Conservation (phyloP, 2,797 vertebrate species). For the Lateolabrax maculatus region DNA sequence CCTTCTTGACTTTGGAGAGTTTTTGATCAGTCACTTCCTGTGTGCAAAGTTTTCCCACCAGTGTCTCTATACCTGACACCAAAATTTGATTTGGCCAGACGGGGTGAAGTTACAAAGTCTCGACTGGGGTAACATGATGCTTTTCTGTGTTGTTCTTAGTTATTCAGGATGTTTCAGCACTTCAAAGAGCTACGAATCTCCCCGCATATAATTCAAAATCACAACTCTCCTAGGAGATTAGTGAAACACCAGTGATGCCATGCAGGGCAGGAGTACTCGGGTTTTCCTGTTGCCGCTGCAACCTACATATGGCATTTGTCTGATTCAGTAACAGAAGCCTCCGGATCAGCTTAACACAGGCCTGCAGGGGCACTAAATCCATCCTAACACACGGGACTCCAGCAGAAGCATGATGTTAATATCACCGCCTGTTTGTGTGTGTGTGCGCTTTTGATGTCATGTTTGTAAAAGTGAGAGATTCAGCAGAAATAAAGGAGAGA, state of each 20-base stretch:
- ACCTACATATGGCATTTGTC: constrained; percentile 50
- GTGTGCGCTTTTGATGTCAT: background rate
- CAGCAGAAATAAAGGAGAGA: constrained; percentile 14
- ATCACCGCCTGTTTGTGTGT: constrained; percentile 20
- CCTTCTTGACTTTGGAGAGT: background rate
- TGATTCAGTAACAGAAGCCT: constrained; percentile 56
- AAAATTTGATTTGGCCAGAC: background rate
- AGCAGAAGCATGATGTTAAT: constrained; percentile 42
- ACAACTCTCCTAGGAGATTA: constrained; percentile 24
- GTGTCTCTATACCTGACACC: background rate
- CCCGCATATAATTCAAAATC: constrained; percentile 1
- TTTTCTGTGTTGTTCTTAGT: background rate
- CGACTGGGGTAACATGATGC: background rate
- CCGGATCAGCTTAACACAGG: constrained; percentile 50
- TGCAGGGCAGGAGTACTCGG: constrained; percentile 1
- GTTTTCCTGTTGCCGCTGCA: constrained; percentile 33
- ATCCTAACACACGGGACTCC: constrained; percentile 34
- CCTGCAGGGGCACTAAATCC: constrained; percentile 63
- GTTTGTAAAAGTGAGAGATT: constrained; percentile 14
- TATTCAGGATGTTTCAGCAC: background rate
- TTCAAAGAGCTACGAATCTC: background rate
- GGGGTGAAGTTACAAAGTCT: background rate
- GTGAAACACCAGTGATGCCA: background rate
- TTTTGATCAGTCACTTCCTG: background rate
- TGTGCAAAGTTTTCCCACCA: background rate